phyloP scores from a whole-genome alignment of 2,797 vertebrate species.

The Thunnus albacares region DNA sequence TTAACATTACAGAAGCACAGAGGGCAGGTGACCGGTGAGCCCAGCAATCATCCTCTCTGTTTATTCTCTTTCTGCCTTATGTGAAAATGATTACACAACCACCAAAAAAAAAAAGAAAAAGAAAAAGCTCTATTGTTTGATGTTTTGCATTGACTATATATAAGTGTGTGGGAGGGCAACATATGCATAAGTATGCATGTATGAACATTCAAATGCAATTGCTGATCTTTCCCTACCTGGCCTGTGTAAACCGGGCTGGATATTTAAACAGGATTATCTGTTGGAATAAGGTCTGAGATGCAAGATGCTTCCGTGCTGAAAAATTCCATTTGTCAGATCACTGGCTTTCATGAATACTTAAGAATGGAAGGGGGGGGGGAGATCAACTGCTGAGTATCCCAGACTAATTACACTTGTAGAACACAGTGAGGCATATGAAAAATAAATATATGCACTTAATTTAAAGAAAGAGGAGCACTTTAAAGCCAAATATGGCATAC shows the following conservation, averaged over 20 bases:
- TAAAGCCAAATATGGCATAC: slow-evolving; percentile 65
- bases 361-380: slow-evolving; percentile 70
- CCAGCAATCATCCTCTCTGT: slow-evolving; percentile 19
- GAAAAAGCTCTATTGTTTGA: slow-evolving; percentile 39
- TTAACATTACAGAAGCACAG: slow-evolving; percentile 35
- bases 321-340: slow-evolving; percentile 92
- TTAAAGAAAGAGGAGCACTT: slow-evolving; percentile 69
- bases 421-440: slow-evolving; percentile 81
- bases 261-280: slow-evolving; percentile 89
- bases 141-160: slow-evolving; percentile 14
- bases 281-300: slow-evolving; percentile 84
- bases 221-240: slow-evolving; percentile 73
- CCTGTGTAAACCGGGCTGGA: slow-evolving; percentile 79
- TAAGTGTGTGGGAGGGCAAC: slow-evolving; percentile 23
- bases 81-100: slow-evolving; percentile 17
- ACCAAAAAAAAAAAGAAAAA: background rate
- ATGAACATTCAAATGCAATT: slow-evolving; percentile 50
- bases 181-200: slow-evolving; percentile 41
- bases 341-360: slow-evolving; percentile 90
- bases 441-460: slow-evolving; percentile 82
- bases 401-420: slow-evolving; percentile 89
- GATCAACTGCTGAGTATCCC: slow-evolving; percentile 84
- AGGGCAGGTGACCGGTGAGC: slow-evolving; percentile 45
- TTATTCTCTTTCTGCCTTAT: slow-evolving; percentile 13
- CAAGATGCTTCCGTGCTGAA: slow-evolving; percentile 86